Percentiles rank a stretch among this genome's conserved stretches.
Evolutionary conservation across 1,140 invertebrate species (phyloP).

Genomic region (Euura lappo): DNA sequence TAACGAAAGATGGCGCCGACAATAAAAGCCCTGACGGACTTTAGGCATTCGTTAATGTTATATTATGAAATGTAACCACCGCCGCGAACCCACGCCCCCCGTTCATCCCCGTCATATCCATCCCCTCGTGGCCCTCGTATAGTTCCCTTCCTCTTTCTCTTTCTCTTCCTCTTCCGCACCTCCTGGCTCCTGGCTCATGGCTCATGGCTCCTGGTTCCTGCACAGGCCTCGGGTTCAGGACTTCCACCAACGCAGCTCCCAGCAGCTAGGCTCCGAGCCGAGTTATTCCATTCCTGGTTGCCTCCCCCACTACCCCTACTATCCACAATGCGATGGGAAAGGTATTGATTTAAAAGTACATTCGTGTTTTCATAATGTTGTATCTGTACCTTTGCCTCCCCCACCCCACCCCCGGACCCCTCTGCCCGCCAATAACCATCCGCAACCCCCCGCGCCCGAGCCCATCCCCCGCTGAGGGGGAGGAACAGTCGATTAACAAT

Average conservation of each 20-base stretch:
- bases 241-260: neutral
- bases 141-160: slow-evolving; percentile 12
- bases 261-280: neutral
- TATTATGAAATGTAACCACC: slow-evolving; percentile 42
- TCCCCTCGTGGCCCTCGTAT: slow-evolving; percentile 19
- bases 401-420: slow-evolving; percentile 37
- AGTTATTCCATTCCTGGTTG: slow-evolving; percentile 1
- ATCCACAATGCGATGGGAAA: slow-evolving; percentile 56
- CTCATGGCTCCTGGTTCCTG: slow-evolving; percentile 34
- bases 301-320: slow-evolving; percentile 35
- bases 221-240: slow-evolving; percentile 36
- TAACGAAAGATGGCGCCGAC: slow-evolving; percentile 31
- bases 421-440: slow-evolving; percentile 20
- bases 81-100: slow-evolving; percentile 8
- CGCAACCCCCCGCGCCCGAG: slow-evolving; percentile 9
- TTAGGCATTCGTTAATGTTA: slow-evolving; percentile 42
- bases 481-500: no score
- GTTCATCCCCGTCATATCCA: slow-evolving; percentile 18
- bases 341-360: slow-evolving; percentile 63
- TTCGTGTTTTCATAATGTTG: slow-evolving; percentile 64
- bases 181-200: slow-evolving; percentile 3
- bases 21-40: slow-evolving; percentile 39
- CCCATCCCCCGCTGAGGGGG: neutral
- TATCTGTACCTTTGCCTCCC: slow-evolving; percentile 52
- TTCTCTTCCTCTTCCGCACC: neutral